Evolutionary conservation across 2,888 invertebrate genomes (phyloP).

Genomic region (Oeneis ivallda): DNA sequence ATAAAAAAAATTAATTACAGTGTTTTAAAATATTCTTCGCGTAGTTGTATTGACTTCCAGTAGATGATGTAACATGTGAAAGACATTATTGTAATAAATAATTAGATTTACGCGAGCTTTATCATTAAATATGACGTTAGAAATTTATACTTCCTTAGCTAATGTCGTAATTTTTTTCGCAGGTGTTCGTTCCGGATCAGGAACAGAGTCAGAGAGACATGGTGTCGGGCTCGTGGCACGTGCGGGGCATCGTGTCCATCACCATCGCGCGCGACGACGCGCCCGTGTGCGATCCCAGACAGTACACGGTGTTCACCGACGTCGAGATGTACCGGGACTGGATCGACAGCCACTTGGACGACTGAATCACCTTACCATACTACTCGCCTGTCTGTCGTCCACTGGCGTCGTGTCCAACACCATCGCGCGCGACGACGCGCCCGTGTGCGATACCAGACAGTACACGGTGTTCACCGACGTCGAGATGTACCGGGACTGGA

Average conservation of each 20-base stretch:
- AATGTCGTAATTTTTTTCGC: not conserved
- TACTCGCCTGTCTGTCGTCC: too few species aligned
- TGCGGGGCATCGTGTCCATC: not conserved
- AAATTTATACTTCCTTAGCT: too few species aligned
- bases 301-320: conserved; percentile 2
- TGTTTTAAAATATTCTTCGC: too few species aligned
- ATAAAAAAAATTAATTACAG: too few species aligned
- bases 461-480: conserved; percentile 4
- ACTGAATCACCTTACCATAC: not conserved
- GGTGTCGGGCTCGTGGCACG: not conserved
- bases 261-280: not conserved
- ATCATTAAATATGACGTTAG: too few species aligned
- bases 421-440: too few species aligned
- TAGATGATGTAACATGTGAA: too few species aligned
- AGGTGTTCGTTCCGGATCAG: conserved; percentile 3
- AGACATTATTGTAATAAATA: too few species aligned
- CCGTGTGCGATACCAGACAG: not conserved
- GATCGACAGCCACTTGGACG: not conserved
- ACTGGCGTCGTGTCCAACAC: too few species aligned
- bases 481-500: not conserved
- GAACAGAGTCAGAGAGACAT: not conserved
- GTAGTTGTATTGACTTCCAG: too few species aligned
- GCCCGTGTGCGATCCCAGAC: not conserved
- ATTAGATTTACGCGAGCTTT: too few species aligned
- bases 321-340: not conserved